Percentiles rank a stretch among this genome's conserved stretches.
These are phyloP conservation scores for Catharus bicknelli DNA, from an alignment of 2,113 vertebrate species.

Conservation along the genomic window DNA sequence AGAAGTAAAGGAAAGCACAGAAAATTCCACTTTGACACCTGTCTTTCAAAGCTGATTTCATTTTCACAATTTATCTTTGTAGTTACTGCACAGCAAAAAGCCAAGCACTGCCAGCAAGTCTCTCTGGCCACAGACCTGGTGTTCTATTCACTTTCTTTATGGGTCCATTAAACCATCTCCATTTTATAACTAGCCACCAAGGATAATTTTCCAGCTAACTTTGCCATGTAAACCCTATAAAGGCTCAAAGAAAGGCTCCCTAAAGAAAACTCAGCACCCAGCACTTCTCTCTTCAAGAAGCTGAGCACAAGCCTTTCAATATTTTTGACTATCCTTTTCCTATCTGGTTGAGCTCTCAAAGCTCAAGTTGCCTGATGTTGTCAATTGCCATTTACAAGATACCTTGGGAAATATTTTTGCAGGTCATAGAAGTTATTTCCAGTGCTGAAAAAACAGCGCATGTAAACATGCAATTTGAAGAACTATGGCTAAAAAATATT, in stretches of 20 bases:
- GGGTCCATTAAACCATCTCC: neutral
- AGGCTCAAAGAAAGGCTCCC: neutral
- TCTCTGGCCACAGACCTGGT: neutral
- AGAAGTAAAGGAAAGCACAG: conserved; percentile 61
- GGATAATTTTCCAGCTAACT: neutral
- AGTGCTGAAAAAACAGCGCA: neutral
- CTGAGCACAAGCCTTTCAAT: neutral
- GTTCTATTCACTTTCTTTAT: neutral
- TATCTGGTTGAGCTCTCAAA: neutral
- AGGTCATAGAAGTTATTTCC: neutral
- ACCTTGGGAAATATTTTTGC: neutral
- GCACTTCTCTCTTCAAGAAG: neutral
- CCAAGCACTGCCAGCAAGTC: neutral
- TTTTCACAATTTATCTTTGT: conserved; percentile 55
- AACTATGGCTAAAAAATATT: neutral
- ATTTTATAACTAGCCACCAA: neutral
- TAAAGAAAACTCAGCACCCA: neutral
- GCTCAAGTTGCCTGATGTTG: neutral
- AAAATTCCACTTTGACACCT: conserved; percentile 71
- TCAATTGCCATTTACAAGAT: neutral
- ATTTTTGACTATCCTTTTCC: neutral
- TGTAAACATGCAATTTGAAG: neutral
- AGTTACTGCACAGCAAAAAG: neutral
- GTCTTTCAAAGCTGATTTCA: conserved; percentile 63
- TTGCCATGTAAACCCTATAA: neutral